Evolutionary conservation across 2,797 vertebrate genomes (phyloP), one percentile per base, ranked within the genome.

Genomic region (Coregonus suidteri): DNA sequence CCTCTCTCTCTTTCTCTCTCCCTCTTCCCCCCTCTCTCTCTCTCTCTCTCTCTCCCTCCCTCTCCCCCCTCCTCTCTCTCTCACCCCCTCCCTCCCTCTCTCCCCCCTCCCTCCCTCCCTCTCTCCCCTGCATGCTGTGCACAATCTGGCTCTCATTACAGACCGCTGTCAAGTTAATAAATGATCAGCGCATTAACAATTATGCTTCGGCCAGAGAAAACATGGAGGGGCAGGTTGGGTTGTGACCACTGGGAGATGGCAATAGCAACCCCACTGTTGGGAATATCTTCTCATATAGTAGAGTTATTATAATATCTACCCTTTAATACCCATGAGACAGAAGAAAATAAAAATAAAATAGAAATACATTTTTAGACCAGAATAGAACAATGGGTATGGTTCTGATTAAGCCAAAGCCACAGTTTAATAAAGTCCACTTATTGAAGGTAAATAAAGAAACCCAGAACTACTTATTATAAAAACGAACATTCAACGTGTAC

Each of bases 401-500:
- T 68, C 72, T 51, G 37, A 81, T 79, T 68, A 62, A 20, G 41
- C 67, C 15, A 47, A 62, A 52, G 25, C 71, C 15, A 30, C 41
- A 76, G 16, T 77, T 81, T 77, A 77, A 83, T 83, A 65, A 80
- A 52, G 73, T 73, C 75, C 31, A 62, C 30, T 53, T 66, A 75
- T 77, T 77, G 30, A 51, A 83, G 76, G 25, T 65, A 69, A 25
- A 54, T 62, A 54, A 73, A 75, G 52, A 66, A 66, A 73, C 56
- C 37, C 37, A 68, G 65, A 59, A 73, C 76, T 75, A 79, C 68
- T 70, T 56, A 54, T 59, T 76, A 73, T 68, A 80, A 77, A 80
- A 77, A 62, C 14, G 15, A 11, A 34, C 25, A 66, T 66, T 66
- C 30, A 68, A 68, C 31, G 1, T 15, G 31, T 16, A 16, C 14